Percentiles rank a stretch among this genome's conserved stretches.
Conservation (phyloP, 2,888 invertebrate species). For the Agrilus biguttatus region DNA sequence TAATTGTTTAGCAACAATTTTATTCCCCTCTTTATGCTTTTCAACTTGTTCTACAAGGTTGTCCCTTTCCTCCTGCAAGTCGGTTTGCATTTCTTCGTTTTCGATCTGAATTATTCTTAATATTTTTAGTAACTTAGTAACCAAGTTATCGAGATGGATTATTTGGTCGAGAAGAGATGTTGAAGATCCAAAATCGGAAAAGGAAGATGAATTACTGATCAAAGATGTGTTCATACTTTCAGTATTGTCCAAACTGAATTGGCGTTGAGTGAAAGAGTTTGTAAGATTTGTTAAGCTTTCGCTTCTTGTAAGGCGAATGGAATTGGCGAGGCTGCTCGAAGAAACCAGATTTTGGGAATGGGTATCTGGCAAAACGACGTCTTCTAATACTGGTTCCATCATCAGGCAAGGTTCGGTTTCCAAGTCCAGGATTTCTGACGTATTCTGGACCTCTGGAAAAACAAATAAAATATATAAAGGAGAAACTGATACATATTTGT, state of each 20-base stretch:
- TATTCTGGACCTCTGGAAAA: conserved; percentile 49
- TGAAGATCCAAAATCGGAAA: conserved; percentile 38
- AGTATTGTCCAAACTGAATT: conserved; percentile 18
- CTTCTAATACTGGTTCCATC: conserved; percentile 62
- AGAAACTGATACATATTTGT: neutral
- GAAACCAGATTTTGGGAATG: conserved; percentile 54
- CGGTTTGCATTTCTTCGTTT: conserved; percentile 50
- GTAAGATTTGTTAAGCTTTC: conserved; percentile 67
- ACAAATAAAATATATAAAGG: neutral
- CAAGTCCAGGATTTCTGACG: conserved; percentile 64
- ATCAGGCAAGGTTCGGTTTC: conserved; percentile 72
- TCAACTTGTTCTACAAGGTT: conserved; percentile 24
- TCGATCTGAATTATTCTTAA: conserved; percentile 59
- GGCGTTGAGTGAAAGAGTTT: conserved; percentile 57
- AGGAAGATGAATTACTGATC: conserved; percentile 20
- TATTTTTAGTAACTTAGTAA: conserved; percentile 58
- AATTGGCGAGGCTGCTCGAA: conserved; percentile 37
- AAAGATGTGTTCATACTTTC: conserved; percentile 30
- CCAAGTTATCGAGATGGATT: conserved; percentile 58
- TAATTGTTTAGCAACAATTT: conserved; percentile 30
- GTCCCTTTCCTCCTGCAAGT: conserved; percentile 49
- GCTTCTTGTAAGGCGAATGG: conserved; percentile 24
- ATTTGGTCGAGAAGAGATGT: conserved; percentile 56
- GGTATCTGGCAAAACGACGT: conserved; percentile 48
- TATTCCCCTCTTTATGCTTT: conserved; percentile 28